Conservation (phyloP, 2,797 vertebrate species). For the Acanthis flammea region DNA sequence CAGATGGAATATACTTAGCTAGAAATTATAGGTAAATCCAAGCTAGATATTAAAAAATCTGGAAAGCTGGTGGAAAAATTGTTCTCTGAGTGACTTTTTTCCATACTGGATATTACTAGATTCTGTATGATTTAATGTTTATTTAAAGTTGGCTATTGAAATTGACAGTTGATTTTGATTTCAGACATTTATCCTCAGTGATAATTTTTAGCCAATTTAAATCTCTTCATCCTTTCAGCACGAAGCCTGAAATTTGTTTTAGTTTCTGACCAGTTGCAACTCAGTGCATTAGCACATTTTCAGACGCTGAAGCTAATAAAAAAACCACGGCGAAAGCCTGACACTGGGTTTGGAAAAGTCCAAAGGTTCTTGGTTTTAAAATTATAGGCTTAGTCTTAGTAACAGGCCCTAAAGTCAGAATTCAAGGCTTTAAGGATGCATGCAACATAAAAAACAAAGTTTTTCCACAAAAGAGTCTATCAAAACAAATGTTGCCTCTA, state of each 20-base stretch:
- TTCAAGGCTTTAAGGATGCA: background rate
- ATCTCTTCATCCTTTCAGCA: background rate
- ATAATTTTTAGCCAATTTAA: background rate
- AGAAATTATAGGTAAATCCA: background rate
- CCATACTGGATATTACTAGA: background rate
- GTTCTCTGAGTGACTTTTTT: background rate
- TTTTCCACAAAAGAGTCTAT: background rate
- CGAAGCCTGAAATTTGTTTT: background rate
- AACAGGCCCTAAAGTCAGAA: background rate
- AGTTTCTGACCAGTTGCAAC: background rate
- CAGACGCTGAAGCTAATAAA: background rate
- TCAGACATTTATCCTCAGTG: background rate
- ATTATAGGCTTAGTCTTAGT: background rate
- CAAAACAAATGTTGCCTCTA: background rate
- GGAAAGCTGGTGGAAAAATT: background rate
- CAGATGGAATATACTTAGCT: background rate
- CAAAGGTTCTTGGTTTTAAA: background rate
- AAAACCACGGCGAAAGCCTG: background rate
- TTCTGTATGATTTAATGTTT: background rate
- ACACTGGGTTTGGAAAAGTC: background rate
- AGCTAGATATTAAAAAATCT: background rate
- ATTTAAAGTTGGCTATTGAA: background rate
- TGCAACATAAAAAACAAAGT: background rate
- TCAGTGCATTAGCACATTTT: background rate
- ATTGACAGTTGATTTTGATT: background rate